These are phyloP conservation scores for Centrocercus urophasianus DNA, from an alignment of 2,113 vertebrate genomes.

Conservation along the genomic window DNA sequence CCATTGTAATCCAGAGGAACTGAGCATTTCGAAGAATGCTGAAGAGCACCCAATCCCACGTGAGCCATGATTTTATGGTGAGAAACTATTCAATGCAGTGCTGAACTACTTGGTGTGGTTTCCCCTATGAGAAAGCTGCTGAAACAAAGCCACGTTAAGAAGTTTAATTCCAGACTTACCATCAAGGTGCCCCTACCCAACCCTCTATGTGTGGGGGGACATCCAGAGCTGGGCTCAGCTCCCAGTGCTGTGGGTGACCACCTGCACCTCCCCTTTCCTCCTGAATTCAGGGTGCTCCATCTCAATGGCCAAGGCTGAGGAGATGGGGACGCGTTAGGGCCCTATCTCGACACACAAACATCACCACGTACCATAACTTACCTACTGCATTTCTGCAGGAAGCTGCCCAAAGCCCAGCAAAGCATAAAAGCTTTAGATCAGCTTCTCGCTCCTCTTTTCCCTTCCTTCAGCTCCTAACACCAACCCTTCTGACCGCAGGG, in stretches of 20 bases:
- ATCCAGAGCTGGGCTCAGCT: background rate
- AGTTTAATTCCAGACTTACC: background rate
- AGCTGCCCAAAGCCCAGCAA: background rate
- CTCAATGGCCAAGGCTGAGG: background rate
- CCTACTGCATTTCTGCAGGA: background rate
- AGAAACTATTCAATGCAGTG: background rate
- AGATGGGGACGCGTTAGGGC: background rate
- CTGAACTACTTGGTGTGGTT: rapidly evolving
- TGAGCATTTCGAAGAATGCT: background rate
- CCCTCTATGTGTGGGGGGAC: background rate
- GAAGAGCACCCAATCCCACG: background rate
- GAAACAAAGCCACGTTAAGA: background rate
- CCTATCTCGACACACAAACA: background rate
- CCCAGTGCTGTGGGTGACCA: background rate
- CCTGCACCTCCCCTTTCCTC: background rate
- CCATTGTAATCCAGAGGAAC: background rate
- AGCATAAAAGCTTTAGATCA: background rate
- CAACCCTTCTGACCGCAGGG: constrained; percentile 75
- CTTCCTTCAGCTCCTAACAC: background rate
- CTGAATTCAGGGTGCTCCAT: background rate
- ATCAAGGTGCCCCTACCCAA: background rate
- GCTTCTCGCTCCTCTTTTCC: background rate
- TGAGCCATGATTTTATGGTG: background rate
- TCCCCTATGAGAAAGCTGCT: background rate
- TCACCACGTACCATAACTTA: background rate